Base-by-base conservation (phyloP, 2,797 vertebrate species). In the Aplochiton taeniatus region DNA sequence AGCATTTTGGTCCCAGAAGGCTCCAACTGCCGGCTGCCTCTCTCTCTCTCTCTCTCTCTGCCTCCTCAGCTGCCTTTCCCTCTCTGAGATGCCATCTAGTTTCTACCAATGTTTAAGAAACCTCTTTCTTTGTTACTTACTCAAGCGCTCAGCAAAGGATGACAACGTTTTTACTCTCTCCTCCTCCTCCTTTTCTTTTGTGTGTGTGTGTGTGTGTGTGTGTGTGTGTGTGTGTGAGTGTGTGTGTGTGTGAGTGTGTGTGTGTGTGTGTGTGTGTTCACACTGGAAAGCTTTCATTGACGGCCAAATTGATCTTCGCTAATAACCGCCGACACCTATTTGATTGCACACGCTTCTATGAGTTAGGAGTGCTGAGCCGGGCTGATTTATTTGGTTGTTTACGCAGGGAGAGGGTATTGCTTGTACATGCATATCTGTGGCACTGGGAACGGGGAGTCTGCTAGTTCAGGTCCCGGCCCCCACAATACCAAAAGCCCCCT, bases 1-100 rank as follows among this genome's bases (percentile, higher is more conserved):
- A 90, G 88, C 89, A 86, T 89, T 87, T 81, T 69, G 73, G 80
- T 81, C 78, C 90, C 88, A 84, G 76, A 72, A 87, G 91, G 87
- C 45, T 11, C 14, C 48, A 17, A 41, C 18, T 13, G 12, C 17
- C 55, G 58, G 50, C 46, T 58, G 54, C 16, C 20, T 44, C 43
- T 31, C 11, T 7, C 51, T 12, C 42, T 14, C 10, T 51, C 31
- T 14, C 48, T 61, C 18, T 19, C 43, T 47, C 42, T 31, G 11
- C 46, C 55, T n/a, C 18, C 31, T 65, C 65, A 64, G 69, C 63
- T 70, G 59, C 58, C 49, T 19, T 58, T 58, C 58, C 58, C 66
- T 73, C 66, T 75, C 50, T 66, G 56, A 41, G 70, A 76, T 78
- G 64, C 66, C 78, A 75, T 70, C 71, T 46, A 59, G 58, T 79